Conservation (phyloP, 2,888 invertebrate species). For the Lasioglossum zephyrum region DNA sequence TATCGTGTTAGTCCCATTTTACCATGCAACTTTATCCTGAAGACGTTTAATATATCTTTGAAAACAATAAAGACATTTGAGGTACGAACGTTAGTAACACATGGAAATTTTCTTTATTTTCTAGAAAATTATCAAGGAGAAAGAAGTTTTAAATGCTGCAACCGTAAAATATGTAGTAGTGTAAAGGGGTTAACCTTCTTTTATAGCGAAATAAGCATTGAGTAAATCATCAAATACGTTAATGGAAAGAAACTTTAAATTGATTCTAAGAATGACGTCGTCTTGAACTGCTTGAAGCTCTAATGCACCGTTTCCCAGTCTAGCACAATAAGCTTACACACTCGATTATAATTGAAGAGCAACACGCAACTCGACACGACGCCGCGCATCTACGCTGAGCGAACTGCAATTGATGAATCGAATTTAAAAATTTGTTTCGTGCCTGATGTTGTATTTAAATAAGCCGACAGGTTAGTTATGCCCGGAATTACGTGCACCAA, state of each 20-base stretch:
- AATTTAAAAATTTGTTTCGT: constrained; percentile 46
- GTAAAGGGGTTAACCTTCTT: not conserved
- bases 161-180: not conserved
- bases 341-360: not conserved
- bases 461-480: constrained; percentile 30
- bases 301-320: not conserved
- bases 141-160: not conserved
- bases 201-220: not conserved
- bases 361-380: not conserved
- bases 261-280: not conserved
- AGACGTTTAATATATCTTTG: no score
- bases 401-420: constrained; percentile 41
- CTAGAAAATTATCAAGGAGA: no score
- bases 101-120: no score
- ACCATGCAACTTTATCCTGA: no score
- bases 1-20: no score
- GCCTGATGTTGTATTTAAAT: constrained; percentile 45
- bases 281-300: not conserved
- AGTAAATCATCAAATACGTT: not conserved
- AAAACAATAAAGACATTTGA: no score
- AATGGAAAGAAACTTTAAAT: not conserved
- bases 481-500: constrained; percentile 46
- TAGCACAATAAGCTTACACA: not conserved
- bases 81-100: no score
- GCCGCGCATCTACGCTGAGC: not conserved